phyloP scores from a whole-genome alignment of 2,888 invertebrate species.

The Bruchidius siliquastri region DNA sequence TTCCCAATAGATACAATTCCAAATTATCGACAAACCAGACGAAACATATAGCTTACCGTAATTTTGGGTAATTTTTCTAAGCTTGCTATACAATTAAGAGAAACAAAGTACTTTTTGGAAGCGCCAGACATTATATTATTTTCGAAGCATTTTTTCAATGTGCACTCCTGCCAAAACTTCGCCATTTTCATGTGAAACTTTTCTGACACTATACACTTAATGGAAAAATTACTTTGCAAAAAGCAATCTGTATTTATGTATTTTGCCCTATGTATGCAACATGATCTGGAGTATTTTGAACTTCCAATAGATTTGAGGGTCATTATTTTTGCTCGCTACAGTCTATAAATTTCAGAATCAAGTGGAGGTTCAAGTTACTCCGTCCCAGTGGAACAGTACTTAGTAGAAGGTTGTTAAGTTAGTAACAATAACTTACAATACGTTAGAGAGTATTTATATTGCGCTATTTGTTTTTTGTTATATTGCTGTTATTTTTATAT shows the following conservation, averaged over 20 bases:
- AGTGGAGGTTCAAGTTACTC: no score
- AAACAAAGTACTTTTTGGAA: no score
- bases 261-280: conserved; percentile 20
- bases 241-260: conserved; percentile 18
- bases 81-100: conserved; percentile 4
- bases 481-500: conserved; percentile 34
- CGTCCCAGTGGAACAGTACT: background rate
- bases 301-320: conserved; percentile 10
- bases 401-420: conserved; percentile 10
- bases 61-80: conserved; percentile 11
- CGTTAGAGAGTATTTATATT: conserved; percentile 25
- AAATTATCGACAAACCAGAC: conserved; percentile 16
- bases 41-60: conserved; percentile 8
- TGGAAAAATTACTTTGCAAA: background rate
- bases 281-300: conserved; percentile 15
- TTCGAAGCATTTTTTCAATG: background rate
- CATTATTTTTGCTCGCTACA: conserved; percentile 22
- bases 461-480: conserved; percentile 31
- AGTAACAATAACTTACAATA: conserved; percentile 31
- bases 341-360: conserved; percentile 5
- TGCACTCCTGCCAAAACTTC: conserved; percentile 13
- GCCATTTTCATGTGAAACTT: conserved; percentile 14
- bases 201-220: background rate
- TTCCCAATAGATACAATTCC: conserved; percentile 20
- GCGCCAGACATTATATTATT: no score